Conservation (phyloP, 2,797 vertebrate species). For the Rhinatrema bivittatum region DNA sequence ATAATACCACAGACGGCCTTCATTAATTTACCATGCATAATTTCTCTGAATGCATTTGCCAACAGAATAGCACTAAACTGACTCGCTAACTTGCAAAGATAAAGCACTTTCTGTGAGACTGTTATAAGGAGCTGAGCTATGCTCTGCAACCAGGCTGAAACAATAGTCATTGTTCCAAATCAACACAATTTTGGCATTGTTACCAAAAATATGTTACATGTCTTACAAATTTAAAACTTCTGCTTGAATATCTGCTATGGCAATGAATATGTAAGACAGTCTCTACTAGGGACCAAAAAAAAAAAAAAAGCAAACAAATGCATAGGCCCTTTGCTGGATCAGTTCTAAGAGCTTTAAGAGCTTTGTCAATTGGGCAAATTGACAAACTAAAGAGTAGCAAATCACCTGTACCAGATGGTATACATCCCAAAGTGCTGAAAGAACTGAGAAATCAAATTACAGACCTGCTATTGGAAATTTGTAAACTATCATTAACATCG, state of each 20-base stretch:
- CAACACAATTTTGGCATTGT: conserved; percentile 19
- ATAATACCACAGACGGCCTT: conserved; percentile 51
- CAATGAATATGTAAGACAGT: conserved; percentile 24
- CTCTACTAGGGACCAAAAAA: neutral
- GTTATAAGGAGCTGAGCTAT: conserved; percentile 32
- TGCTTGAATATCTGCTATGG: conserved; percentile 18
- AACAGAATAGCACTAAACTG: conserved; percentile 49
- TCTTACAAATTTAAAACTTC: conserved; percentile 21
- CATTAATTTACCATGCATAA: conserved; percentile 72
- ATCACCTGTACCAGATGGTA: too few species aligned
- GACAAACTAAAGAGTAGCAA: too few species aligned
- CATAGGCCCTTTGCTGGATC: conserved; percentile 25
- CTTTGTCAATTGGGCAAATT: too few species aligned
- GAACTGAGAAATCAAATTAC: too few species aligned
- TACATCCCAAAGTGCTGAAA: too few species aligned
- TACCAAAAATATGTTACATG: conserved; percentile 6
- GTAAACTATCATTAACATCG: too few species aligned
- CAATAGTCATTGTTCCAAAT: conserved; percentile 18
- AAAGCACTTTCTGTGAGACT: conserved; percentile 43
- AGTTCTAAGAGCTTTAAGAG: too few species aligned
- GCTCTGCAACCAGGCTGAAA: conserved; percentile 38
- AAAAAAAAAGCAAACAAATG: conserved; percentile 9
- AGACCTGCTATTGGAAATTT: too few species aligned
- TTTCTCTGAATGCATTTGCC: conserved; percentile 63
- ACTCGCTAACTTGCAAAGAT: conserved; percentile 40